These are phyloP conservation scores for Lophius americanus DNA, from an alignment of 2,797 vertebrate species.

Conservation along the genomic window DNA sequence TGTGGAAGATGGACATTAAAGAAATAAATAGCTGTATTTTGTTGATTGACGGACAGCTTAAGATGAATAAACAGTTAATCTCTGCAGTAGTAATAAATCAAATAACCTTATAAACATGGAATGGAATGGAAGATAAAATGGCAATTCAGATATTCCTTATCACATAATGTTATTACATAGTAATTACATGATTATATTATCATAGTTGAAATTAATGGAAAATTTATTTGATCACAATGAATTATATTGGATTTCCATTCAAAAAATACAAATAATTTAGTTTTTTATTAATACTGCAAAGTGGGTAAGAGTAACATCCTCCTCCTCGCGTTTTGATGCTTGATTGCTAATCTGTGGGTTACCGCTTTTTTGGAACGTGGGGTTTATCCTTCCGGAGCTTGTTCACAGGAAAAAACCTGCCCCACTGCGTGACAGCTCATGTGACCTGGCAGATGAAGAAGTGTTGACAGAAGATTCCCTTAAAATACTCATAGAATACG, in stretches of 20 bases:
- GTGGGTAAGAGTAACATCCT: background rate
- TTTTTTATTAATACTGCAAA: background rate
- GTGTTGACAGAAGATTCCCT: constrained; percentile 78
- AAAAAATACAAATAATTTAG: background rate
- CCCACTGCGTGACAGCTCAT: constrained; percentile 74
- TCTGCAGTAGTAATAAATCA: background rate
- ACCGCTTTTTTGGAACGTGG: constrained; percentile 19
- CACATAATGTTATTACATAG: background rate
- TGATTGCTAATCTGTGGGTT: constrained; percentile 20
- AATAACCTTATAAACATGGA: background rate
- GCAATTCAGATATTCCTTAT: background rate
- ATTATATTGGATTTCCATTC: background rate
- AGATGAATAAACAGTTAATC: constrained; percentile 7
- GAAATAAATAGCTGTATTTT: background rate
- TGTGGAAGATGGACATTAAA: too few relatives aligned
- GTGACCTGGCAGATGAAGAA: constrained; percentile 80
- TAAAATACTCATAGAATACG: constrained; percentile 57
- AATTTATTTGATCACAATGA: background rate
- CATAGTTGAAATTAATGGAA: background rate
- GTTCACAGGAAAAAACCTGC: constrained; percentile 44
- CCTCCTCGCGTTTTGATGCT: background rate
- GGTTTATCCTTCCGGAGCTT: constrained; percentile 33
- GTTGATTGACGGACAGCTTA: background rate
- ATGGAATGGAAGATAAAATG: background rate
- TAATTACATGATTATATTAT: background rate